Evolutionary conservation across 2,113 vertebrate genomes (phyloP), one percentile per base, ranked within the genome.

Genomic region (Paramormyrops kingsleyae): DNA sequence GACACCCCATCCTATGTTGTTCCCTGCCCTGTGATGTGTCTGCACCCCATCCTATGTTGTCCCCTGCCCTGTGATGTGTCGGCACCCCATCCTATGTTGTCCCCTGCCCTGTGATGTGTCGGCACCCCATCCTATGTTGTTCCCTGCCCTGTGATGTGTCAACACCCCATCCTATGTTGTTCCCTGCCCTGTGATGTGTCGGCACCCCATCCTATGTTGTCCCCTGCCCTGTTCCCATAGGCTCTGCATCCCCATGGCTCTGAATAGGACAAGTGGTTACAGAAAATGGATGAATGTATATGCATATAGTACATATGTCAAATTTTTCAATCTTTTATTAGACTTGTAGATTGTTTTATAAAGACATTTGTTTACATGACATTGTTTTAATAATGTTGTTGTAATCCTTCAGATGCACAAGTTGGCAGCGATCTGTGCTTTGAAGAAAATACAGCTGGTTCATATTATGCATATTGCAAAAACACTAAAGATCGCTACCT

Each of bases 391-490:
- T 88, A 59, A 47, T 6, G 4, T 21, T 86, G 0, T 88, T 24
- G 83, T 90, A 24, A 86, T 88, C 83, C 85, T 27, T 2, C 91
- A 98, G 97, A 94, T 31, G 93, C 96, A 17, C 92, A 19, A 83
- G 95, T 96, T 50, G 96, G 92, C 88, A 42, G 91, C 0, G 93
- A 95, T 10, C 0, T 74, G 2, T 98, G 97, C 92, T 98, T 97
- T 52, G 56, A 92, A 62, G 92, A 92, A 88, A 98, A 97, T 89
- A 94, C 39, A 0, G 90, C 88, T 21, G 95, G 95, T 0, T 91
- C 91, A 66, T 91, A 94, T 9, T 94, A 95, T 1, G 93, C 96
- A 0, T 95, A 97, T 93, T 98, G 97, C 90, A 95, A 94, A 87
- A 93, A 90, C 62, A 95, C 44, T 0, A 91, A 92, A 90, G 70